These are phyloP conservation scores for Cerastis rubricosa DNA, from an alignment of 2,888 invertebrate species.

Conservation along the genomic window DNA sequence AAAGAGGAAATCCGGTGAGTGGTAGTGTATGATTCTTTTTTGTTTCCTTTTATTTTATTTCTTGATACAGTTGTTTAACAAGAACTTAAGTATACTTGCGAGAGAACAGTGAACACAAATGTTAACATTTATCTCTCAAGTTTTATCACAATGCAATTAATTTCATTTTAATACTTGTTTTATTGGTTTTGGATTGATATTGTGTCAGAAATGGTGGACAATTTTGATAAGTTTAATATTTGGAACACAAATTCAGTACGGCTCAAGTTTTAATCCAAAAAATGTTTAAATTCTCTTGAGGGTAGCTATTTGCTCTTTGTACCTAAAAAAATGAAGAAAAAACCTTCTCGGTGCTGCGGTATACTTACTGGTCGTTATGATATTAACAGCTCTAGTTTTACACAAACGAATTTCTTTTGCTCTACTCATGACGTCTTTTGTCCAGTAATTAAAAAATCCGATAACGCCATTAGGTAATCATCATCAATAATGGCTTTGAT, in stretches of 20 bases:
- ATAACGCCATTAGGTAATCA: conserved; percentile 46
- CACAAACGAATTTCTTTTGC: conserved; percentile 36
- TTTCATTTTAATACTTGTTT: neutral
- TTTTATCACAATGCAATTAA: neutral
- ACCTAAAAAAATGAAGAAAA: neutral
- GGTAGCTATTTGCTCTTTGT: neutral
- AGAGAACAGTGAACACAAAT: neutral
- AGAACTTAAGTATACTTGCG: neutral
- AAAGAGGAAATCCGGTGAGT: conserved; percentile 95
- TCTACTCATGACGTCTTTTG: conserved; percentile 36
- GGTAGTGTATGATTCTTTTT: conserved; percentile 82
- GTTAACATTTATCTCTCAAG: neutral
- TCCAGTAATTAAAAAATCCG: conserved; percentile 36
- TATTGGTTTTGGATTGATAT: conserved; percentile 11
- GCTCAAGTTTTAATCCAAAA: neutral
- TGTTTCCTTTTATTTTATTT: conserved; percentile 48
- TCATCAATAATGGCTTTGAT: conserved; percentile 23
- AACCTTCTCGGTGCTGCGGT: neutral
- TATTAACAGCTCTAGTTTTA: conserved; percentile 30
- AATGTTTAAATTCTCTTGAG: neutral
- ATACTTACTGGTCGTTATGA: conserved; percentile 21
- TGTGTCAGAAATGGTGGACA: neutral
- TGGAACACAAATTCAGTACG: neutral
- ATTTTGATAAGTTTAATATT: neutral
- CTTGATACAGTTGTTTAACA: conserved; percentile 35